Base-by-base conservation (phyloP, 2,888 invertebrate genomes). In the Galerucella calmariensis region DNA sequence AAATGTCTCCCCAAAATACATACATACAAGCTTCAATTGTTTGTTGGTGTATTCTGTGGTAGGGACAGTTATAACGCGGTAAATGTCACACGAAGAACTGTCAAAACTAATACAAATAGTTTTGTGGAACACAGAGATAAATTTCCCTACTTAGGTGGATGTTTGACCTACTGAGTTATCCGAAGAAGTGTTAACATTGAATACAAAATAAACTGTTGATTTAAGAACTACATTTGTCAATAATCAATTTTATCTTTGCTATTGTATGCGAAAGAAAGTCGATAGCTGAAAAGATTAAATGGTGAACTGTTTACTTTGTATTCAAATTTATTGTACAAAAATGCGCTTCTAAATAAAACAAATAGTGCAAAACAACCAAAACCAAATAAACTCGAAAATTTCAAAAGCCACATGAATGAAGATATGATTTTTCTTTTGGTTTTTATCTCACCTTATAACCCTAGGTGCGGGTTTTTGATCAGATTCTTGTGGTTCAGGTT, bases 371-470 rank as follows among this genome's bases (percentile, higher is more conserved):
- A 53, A 63, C 63, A 77, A 76, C 48, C 65, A 74, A 74, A 69
- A 59, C 67, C 53, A 62, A 73, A 75, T 72, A 71, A 71, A 62
- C 12, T 11, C 24, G 41, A 41, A 56, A 67, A 20, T 16, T 46
- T 10, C 51, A 74, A 56, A 61, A 69, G 61, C 65, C 46, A 67
- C 58, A 70, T 56, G 56, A 72, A 74, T 80, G 82, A 82, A 82
- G 82, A 82, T 82, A 82, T 80, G 81, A 81, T 78, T 72, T 72
- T 79, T 76, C n/a, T n/a, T 73, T 69, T 78, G 6, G 8, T 76
- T 72, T 69, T 73, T 68, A 72, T 78, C 85, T 85, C 85, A 89
- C 89, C 89, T 88, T 85, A 89, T 83, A 73, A 83, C 82, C 86
- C 88, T 87, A 79, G 83, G 81, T 81, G 83, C 82, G 67, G 78